Evolutionary conservation across 2,888 invertebrate genomes (phyloP), one percentile per base, ranked within the genome.

Genomic region (Hylaea fasciaria): DNA sequence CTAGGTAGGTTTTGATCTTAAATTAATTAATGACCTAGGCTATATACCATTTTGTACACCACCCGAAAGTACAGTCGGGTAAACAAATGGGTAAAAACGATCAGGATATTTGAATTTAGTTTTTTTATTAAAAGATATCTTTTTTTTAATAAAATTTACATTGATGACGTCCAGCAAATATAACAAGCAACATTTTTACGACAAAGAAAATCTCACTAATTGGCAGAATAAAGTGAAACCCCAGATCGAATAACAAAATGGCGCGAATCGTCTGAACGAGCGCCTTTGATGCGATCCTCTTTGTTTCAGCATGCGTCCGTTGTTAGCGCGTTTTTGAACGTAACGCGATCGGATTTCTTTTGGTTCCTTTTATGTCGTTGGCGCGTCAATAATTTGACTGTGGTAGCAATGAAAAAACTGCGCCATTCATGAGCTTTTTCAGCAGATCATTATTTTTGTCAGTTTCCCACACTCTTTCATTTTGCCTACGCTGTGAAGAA

Each of bases 301-400:
- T 57, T 57, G 57, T 57, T 57, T 52, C 14, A 57, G 28, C 39
- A n/a, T 10, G 48, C 14, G 29, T 35, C 51, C 22, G 17, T 52
- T 57, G 52, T 57, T 32, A 8, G 35, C 28, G 22, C 22, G 39
- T 47, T 47, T 50, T 52, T 35, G 16, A 57, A 57, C 52, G 57
- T 11, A 49, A 48, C 17, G 37, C 14, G 10, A 47, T 37, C 22
- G 10, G 37, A 46, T 11, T 28, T 14, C 50, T 45, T 50, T 46
- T 57, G 53, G 13, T 28, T 14, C 50, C 39, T 50, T 46, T 57
- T 17, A 39, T 37, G 16, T 49, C 11, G 10, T 29, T n/a, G 17
- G 17, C 11, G 22, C 1, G 28, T 44, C 56, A 49, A 44, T 49
- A 13, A 28, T 28, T n/a, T n/a, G n/a, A 5, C 22, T 22, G 5